Percentiles rank a stretch among this genome's conserved stretches.
phyloP scores from a whole-genome alignment of 2,113 vertebrate species.

The Pteropus alecto region DNA sequence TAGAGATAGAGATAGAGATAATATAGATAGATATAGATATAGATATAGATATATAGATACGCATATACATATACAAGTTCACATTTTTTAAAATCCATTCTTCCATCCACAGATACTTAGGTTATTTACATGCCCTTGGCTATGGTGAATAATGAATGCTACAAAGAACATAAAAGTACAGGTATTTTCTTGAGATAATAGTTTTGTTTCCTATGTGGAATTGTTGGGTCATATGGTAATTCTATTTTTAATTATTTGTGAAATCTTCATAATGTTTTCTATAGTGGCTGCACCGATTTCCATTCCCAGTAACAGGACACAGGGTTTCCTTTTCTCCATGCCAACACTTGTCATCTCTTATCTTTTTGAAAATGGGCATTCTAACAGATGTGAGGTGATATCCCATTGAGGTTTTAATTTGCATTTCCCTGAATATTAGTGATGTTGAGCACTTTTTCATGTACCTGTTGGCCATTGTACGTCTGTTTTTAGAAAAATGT shows the following conservation, averaged over 20 bases:
- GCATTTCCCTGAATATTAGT: not conserved
- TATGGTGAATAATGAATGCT: not conserved
- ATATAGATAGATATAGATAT: no score
- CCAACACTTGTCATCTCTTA: not conserved
- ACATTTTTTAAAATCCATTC: not conserved
- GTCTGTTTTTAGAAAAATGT: not conserved
- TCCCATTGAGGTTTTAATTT: not conserved
- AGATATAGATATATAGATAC: not conserved
- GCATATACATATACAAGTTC: not conserved
- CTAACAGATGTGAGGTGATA: not conserved
- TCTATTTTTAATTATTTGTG: not conserved
- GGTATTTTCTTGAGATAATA: not conserved
- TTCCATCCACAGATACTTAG: not conserved
- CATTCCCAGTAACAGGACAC: not conserved
- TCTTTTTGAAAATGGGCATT: not conserved
- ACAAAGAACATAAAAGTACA: not conserved
- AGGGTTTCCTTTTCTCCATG: not conserved
- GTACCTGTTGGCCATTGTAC: not conserved
- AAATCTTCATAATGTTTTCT: not conserved
- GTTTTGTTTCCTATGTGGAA: not conserved
- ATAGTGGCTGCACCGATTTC: not conserved
- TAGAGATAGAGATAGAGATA: no score
- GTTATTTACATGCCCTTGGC: not conserved
- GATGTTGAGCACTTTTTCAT: not conserved
- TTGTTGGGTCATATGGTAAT: not conserved